Conservation (phyloP, 2,113 vertebrate genomes). For the Lepisosteus oculatus region DNA sequence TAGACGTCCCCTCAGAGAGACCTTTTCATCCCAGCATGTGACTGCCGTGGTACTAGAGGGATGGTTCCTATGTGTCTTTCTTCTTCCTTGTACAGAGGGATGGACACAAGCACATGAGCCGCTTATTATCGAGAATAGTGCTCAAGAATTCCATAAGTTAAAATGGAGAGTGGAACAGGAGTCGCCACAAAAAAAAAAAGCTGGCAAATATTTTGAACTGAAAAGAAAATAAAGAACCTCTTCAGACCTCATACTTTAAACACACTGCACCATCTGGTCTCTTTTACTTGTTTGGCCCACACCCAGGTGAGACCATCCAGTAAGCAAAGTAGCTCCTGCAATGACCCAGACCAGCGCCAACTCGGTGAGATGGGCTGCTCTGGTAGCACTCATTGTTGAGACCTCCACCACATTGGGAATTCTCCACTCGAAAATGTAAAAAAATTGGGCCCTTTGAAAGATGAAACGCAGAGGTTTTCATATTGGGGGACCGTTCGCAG, state of each 20-base stretch:
- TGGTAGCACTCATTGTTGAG: constrained; percentile 29
- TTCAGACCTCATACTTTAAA: constrained; percentile 38
- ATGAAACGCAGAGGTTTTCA: no score
- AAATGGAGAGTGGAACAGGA: constrained; percentile 15
- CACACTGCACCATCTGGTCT: constrained; percentile 54
- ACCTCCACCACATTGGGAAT: constrained; percentile 34
- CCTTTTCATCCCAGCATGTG: no score
- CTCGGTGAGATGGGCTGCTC: constrained; percentile 34
- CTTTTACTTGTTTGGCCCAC: constrained; percentile 54
- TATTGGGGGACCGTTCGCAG: no score
- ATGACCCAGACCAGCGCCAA: constrained; percentile 51
- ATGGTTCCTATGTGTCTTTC: no score
- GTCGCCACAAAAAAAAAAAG: constrained; percentile 36
- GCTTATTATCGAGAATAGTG: no score
- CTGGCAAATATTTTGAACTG: constrained; percentile 46
- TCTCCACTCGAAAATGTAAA: not conserved
- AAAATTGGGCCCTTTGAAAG: no score
- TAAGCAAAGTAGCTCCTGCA: constrained; percentile 47
- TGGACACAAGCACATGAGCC: no score
- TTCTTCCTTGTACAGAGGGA: no score
- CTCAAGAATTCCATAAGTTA: no score
- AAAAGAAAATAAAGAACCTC: constrained; percentile 45
- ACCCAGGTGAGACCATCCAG: constrained; percentile 50
- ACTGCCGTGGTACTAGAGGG: no score
- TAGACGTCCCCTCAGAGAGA: no score